Conservation (phyloP, 1,140 invertebrate species). For the Mercenaria mercenaria region DNA sequence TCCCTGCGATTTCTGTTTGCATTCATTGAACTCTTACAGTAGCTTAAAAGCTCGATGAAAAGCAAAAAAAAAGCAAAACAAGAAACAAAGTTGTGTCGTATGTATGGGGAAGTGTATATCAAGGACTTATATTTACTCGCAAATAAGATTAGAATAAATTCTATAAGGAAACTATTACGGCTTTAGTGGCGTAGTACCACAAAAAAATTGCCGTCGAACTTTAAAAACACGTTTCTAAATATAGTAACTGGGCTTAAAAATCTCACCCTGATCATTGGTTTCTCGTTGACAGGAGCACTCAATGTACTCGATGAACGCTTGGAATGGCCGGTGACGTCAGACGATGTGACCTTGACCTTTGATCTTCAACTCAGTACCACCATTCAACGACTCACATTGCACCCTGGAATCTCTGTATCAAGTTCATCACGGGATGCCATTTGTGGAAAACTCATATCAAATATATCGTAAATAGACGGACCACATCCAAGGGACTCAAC, state of each 20-base stretch:
- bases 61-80: slow-evolving; percentile 12
- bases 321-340: slow-evolving; percentile 67
- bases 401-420: slow-evolving; percentile 38
- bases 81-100: slow-evolving; percentile 17
- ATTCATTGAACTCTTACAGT: slow-evolving; percentile 58
- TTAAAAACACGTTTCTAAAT: neutral
- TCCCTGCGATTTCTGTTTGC: slow-evolving; percentile 71
- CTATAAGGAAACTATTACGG: neutral
- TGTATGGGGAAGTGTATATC: slow-evolving; percentile 65
- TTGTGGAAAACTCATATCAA: slow-evolving; percentile 25
- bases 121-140: neutral
- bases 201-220: neutral
- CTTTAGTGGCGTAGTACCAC: neutral
- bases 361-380: slow-evolving; percentile 63
- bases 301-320: slow-evolving; percentile 67
- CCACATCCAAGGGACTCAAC: slow-evolving; percentile 43
- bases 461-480: neutral
- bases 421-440: slow-evolving; percentile 4
- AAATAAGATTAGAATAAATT: neutral
- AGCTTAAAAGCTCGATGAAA: slow-evolving; percentile 26
- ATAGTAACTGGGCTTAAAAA: slow-evolving; percentile 52
- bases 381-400: slow-evolving; percentile 53
- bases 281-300: slow-evolving; percentile 68
- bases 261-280: slow-evolving; percentile 65
- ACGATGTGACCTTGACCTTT: slow-evolving; percentile 61